These are phyloP conservation scores for Metopia argyrocephala DNA, from an alignment of 2,888 invertebrate genomes.

Conservation along the genomic window DNA sequence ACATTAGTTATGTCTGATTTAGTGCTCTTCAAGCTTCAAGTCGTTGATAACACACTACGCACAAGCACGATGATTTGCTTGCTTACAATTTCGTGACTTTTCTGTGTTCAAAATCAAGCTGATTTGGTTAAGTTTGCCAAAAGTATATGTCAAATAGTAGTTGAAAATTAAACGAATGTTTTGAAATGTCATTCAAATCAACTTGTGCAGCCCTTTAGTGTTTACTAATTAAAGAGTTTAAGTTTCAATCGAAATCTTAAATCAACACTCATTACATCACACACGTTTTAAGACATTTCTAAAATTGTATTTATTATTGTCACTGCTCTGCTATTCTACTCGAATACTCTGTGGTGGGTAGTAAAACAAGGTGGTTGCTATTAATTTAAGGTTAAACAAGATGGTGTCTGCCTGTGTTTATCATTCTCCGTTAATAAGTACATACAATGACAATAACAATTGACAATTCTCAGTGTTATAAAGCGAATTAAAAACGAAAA, in stretches of 20 bases:
- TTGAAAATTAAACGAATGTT: no score
- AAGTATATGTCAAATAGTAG: no score
- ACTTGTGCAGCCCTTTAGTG: conserved; percentile 30
- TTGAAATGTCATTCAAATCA: conserved; percentile 49
- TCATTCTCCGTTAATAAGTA: conserved; percentile 15
- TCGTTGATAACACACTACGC: no score
- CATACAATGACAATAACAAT: not conserved
- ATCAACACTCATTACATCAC: not conserved
- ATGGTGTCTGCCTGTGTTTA: not conserved
- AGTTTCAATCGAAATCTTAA: not conserved
- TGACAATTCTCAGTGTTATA: not conserved
- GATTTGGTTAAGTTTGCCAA: no score
- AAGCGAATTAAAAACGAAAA: not conserved
- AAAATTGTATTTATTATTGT: not conserved
- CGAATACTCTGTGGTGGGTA: not conserved
- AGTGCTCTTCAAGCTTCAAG: no score
- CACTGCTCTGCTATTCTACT: not conserved
- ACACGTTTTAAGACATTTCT: not conserved
- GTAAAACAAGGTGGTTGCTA: conserved; percentile 13
- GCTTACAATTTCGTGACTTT: no score
- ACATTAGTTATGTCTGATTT: no score
- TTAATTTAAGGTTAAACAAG: conserved; percentile 41
- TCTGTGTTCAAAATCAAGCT: no score
- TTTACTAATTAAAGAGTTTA: conserved; percentile 2
- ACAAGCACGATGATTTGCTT: no score